Base-by-base conservation (phyloP, 2,888 invertebrate genomes). In the Alsophila aescularia region DNA sequence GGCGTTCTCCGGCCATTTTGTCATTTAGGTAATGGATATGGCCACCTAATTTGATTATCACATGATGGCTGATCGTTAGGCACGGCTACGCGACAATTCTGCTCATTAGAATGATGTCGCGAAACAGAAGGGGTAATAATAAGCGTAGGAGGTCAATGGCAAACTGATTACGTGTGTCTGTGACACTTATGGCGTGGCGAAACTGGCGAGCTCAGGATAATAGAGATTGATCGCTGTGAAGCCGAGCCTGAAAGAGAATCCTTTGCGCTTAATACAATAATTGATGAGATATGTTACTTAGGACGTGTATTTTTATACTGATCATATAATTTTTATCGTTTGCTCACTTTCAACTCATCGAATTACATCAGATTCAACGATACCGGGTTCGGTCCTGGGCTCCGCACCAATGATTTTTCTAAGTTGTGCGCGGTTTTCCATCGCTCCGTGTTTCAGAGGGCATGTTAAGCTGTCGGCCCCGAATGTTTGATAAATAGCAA, bases 1-100 rank as follows among this genome's bases (percentile, higher is more conserved):
- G 62, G 62, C 60, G 62, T 60, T 45, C 58, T 54, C 60, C 53
- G 57, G 49, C 65, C 65, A 62, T 63, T 64, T 64, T 62, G 52
- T 67, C 62, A 54, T 67, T 60, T 51, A n/a, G 45, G 56, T 62
- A 67, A 69, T 64, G 63, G 64, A 64, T 58, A 60, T 40, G 58
- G 52, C 58, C 57, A 51, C 56, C 55, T 60, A 60, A 59, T 63
- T 58, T 63, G 64, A 62, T 64, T 58, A 62, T 29, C 64, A 54
- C 39, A 49, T 50, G 53, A 59, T 52, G 53, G 54, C 43, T 47
- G 55, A 47, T 51, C 55, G 56, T 58, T 60, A 58, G 56, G 56
- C 56, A 55, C 56, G 62, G 58, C 53, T 43, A 48, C 60, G 54
- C 55, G 62, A 52, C 60, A 47, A 56, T 64, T 60, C 49, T 43